phyloP scores from a whole-genome alignment of 2,113 vertebrate species.

The Daboia siamensis region DNA sequence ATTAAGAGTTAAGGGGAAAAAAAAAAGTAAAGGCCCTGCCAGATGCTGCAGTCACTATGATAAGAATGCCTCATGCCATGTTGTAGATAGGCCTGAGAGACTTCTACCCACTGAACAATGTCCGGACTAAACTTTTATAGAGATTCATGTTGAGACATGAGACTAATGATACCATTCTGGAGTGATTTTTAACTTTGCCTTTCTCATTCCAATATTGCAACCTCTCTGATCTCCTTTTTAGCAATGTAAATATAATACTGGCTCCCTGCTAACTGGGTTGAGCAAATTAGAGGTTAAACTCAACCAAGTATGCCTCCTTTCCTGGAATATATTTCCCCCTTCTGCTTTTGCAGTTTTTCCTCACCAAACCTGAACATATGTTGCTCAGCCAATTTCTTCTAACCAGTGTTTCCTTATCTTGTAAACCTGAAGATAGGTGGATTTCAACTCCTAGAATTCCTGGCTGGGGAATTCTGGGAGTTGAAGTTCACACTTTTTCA shows the following conservation, averaged over 20 bases:
- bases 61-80: slow-evolving; percentile 39
- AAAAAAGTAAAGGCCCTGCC: slow-evolving; percentile 62
- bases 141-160: slow-evolving; percentile 36
- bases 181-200: slow-evolving; percentile 29
- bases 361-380: background rate
- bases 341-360: background rate
- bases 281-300: background rate
- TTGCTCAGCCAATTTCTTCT: background rate
- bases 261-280: background rate
- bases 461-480: too few relatives aligned
- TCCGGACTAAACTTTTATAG: slow-evolving; percentile 36
- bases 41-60: slow-evolving; percentile 54
- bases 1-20: slow-evolving; percentile 65
- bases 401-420: background rate
- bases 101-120: slow-evolving; percentile 37
- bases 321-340: background rate
- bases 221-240: slow-evolving; percentile 34
- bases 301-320: background rate
- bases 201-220: background rate
- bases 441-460: background rate
- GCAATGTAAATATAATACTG: background rate
- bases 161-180: slow-evolving; percentile 27
- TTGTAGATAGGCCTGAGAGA: slow-evolving; percentile 39
- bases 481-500: background rate
- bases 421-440: background rate